These are phyloP conservation scores for Pocillopora meandrina DNA, from an alignment of 92 coral and sea anemone genomes.

Conservation along the genomic window DNA sequence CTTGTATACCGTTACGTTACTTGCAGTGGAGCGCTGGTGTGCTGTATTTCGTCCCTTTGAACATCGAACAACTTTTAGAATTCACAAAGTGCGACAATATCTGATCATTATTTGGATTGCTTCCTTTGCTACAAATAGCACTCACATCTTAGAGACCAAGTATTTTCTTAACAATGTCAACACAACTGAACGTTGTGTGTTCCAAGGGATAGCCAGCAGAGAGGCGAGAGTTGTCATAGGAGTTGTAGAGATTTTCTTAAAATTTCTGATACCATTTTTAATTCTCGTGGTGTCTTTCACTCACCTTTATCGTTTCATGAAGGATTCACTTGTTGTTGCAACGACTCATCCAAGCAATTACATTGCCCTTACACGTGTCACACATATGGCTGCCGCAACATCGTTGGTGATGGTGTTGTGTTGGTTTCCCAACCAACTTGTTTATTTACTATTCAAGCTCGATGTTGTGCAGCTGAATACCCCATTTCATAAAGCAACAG, in stretches of 20 bases:
- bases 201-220: conserved; percentile 14
- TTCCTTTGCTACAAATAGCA: conserved; percentile 60
- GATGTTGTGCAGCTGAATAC: conserved; percentile 57
- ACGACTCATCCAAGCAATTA: conserved; percentile 28
- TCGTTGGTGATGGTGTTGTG: conserved; percentile 65
- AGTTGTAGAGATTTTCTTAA: conserved; percentile 46
- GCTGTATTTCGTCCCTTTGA: conserved; percentile 73
- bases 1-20: conserved; percentile 70
- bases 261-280: conserved; percentile 42
- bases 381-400: conserved; percentile 76
- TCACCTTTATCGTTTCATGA: conserved; percentile 44
- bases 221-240: conserved; percentile 44
- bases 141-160: conserved; percentile 54
- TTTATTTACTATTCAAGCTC: conserved; percentile 71
- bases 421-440: conserved; percentile 80
- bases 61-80: conserved; percentile 61
- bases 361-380: conserved; percentile 57
- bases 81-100: conserved; percentile 55
- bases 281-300: conserved; percentile 41
- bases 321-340: conserved; percentile 29
- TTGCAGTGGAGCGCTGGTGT: conserved; percentile 87
- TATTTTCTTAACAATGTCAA: conserved; percentile 18
- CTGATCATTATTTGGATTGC: conserved; percentile 58
- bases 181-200: conserved; percentile 25
- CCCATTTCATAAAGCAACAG: conserved; percentile 62